A percentile compares a stretch with the other conserved stretches of the same genome.
Conservation (phyloP, 2,888 invertebrate species). For the Hydrotaea diabolus region DNA sequence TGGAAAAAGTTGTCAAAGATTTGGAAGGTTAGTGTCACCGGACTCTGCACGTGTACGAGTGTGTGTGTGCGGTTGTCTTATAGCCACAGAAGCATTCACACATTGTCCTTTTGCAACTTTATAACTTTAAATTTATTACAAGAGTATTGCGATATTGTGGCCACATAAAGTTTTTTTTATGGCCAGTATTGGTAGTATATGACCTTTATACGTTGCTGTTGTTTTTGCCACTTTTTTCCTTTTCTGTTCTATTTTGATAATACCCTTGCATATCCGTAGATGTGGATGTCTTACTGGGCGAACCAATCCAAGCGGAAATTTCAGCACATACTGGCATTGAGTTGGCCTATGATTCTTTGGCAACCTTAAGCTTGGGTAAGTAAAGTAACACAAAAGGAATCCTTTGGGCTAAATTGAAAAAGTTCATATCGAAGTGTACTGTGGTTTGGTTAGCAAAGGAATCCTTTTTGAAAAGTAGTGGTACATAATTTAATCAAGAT, state of each 20-base stretch:
- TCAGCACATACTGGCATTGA: slow-evolving; percentile 89
- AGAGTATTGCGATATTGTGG: slow-evolving; percentile 27
- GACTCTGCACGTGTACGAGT: background rate
- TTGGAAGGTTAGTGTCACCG: slow-evolving; percentile 83
- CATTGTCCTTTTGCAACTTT: slow-evolving; percentile 41
- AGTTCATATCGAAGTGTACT: background rate
- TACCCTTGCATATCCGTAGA: slow-evolving; percentile 79
- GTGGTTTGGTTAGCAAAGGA: background rate
- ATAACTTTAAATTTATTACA: slow-evolving; percentile 49
- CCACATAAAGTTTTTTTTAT: background rate
- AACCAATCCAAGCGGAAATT: slow-evolving; percentile 88
- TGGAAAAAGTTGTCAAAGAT: slow-evolving; percentile 84
- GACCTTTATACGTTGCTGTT: slow-evolving; percentile 59
- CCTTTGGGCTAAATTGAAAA: background rate
- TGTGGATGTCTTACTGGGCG: slow-evolving; percentile 87
- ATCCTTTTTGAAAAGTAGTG: background rate
- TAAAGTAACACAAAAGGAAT: slow-evolving; percentile 71
- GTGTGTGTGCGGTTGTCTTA: background rate
- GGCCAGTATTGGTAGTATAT: slow-evolving; percentile 28
- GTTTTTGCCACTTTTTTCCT: slow-evolving; percentile 48
- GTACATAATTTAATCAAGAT: no score
- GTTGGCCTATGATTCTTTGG: slow-evolving; percentile 86
- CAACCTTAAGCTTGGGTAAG: slow-evolving; percentile 87
- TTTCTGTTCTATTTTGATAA: background rate
- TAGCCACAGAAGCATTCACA: background rate